Percentiles rank a stretch among this genome's conserved stretches.
Evolutionary conservation across 2,888 invertebrate species (phyloP).

Genomic region (Drosophila yooni): DNA sequence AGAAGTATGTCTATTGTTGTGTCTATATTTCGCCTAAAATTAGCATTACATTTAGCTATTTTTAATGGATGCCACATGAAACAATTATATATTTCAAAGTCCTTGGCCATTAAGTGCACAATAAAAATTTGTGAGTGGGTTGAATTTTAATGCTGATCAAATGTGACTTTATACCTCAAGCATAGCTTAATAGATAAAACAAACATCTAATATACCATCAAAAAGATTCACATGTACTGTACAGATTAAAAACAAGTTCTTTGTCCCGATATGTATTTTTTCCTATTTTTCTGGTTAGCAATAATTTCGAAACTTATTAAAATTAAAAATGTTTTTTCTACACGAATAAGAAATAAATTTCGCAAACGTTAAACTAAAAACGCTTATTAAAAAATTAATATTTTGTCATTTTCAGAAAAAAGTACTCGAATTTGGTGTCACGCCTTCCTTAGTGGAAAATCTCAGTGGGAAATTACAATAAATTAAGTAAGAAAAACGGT

Average conservation of each 20-base stretch:
- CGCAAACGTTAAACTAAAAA: neutral
- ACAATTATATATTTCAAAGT: neutral
- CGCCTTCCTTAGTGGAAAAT: neutral
- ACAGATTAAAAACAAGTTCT: neutral
- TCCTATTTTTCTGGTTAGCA: neutral
- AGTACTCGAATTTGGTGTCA: neutral
- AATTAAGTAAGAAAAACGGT: neutral
- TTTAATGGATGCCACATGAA: neutral
- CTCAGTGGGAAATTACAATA: neutral
- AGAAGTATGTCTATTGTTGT: no score
- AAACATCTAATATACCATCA: neutral
- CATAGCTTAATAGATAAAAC: neutral
- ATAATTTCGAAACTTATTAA: neutral
- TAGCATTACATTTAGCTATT: neutral
- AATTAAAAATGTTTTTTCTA: neutral
- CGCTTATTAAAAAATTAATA: neutral
- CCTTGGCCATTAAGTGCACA: slow-evolving; percentile 14
- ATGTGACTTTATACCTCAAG: neutral
- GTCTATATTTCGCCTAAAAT: neutral
- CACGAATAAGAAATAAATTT: neutral
- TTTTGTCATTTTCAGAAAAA: neutral
- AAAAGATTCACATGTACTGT: neutral
- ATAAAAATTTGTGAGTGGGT: slow-evolving; percentile 8
- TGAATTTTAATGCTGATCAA: neutral
- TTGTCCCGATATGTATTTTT: neutral